Evolutionary conservation across 2,113 vertebrate species (phyloP), one percentile per base, ranked within the genome.

Genomic region (Globicephala melas): DNA sequence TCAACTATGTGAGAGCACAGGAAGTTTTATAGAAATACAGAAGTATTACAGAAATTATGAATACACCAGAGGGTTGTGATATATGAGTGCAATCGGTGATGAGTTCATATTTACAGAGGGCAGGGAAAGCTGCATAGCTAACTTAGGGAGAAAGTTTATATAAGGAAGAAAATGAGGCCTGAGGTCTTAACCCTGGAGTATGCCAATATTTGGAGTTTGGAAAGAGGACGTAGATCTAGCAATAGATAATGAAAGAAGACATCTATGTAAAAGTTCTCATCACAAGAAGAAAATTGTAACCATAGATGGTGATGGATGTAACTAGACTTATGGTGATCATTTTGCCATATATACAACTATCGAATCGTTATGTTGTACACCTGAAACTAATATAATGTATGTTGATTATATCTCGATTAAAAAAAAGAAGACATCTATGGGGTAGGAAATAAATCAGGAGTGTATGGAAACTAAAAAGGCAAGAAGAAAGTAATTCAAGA

Each of bases 61-160:
- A 7, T 47, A 28, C 2, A 23, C 1, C 2, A 58, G 4, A 86
- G 14, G 13, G 5, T 10, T 60, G 7, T 36, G 4, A 18, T 21
- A 23, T 67, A 1, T 86, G 18, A 14, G 31, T 85, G 5, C 28
- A 3, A 2, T 10, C 83, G 53, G 9, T 50, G 7, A 31, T 31
- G 2, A 63, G 12, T 67, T 73, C 21, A 25, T 47, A 33, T 31
- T 20, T n/a, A 73, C 21, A 95, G 60, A 85, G 4, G 2, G 10
- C 15, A n/a, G 25, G 18, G 33, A 25, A 68, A 83, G 23, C 25
- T 68, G 2, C 14, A 55, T 11, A 33, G 55, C 4, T 63, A 60
- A 67, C 38, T 2, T 41, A 58, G 3, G 18, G 18, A 41, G 7
- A 77, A 82, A 13, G 14, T 60, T 62, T 44, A 33, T 44, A 7